Evolutionary conservation across 2,113 vertebrate genomes (phyloP).

Genomic region (Nansenia antarctica): DNA sequence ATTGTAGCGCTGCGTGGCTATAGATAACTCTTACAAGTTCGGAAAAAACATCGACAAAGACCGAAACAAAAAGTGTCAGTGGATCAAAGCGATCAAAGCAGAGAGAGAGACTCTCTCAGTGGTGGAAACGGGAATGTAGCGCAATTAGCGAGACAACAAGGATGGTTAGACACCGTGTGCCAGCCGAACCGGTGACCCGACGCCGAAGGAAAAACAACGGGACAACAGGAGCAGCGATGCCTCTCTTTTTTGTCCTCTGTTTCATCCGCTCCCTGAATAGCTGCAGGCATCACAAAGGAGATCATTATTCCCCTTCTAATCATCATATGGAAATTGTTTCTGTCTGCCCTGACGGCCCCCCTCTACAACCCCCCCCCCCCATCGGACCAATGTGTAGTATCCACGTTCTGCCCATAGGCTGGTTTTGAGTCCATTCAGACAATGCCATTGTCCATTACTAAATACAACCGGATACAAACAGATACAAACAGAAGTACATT

Average conservation of each 20-base stretch:
- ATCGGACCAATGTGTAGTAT: slow-evolving; percentile 19
- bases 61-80: slow-evolving; percentile 49
- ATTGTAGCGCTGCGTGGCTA: too few species aligned
- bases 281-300: slow-evolving; percentile 68
- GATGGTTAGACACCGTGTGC: slow-evolving; percentile 27
- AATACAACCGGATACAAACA: too few species aligned
- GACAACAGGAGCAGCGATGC: slow-evolving; percentile 44
- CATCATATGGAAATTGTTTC: slow-evolving; percentile 58
- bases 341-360: too few species aligned
- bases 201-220: slow-evolving; percentile 53
- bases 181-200: slow-evolving; percentile 49
- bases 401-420: background rate
- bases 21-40: background rate
- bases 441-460: too few species aligned
- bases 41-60: background rate
- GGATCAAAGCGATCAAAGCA: slow-evolving; percentile 52
- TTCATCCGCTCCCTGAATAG: slow-evolving; percentile 67
- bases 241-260: slow-evolving; percentile 61
- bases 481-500: too few species aligned
- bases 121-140: slow-evolving; percentile 40
- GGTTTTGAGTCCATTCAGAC: background rate
- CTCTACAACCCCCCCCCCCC: slow-evolving; percentile 39
- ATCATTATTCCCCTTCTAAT: slow-evolving; percentile 71
- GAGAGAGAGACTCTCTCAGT: slow-evolving; percentile 42
- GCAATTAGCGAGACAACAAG: slow-evolving; percentile 38